phyloP scores from a whole-genome alignment of 2,113 vertebrate genomes.

The Aegithalos caudatus region DNA sequence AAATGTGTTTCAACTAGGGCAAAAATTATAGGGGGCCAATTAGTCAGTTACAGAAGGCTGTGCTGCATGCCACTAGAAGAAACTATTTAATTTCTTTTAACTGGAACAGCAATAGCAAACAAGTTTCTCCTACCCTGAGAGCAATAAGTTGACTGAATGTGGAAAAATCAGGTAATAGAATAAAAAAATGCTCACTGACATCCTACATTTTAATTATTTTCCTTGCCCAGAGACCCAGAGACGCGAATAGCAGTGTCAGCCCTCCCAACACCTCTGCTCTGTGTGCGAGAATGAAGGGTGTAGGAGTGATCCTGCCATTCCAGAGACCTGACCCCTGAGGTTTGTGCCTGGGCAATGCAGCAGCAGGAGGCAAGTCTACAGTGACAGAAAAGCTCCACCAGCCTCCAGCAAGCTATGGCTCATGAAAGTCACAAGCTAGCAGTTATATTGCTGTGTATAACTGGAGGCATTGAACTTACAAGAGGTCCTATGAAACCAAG shows the following conservation, averaged over 20 bases:
- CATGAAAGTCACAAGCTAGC: neutral
- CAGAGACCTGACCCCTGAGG: neutral
- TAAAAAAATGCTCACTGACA: neutral
- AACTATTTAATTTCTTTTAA: neutral
- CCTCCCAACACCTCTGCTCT: neutral
- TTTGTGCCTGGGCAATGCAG: fast-evolving
- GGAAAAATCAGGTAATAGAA: neutral
- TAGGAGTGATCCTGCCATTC: neutral
- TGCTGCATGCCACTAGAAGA: neutral
- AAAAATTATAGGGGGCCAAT: neutral
- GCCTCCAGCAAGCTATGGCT: neutral
- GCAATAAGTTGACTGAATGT: neutral
- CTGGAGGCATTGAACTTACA: neutral
- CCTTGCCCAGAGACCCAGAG: neutral
- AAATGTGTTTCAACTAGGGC: neutral
- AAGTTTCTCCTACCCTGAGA: neutral
- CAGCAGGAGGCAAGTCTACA: neutral
- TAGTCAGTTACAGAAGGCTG: neutral
- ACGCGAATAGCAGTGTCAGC: fast-evolving
- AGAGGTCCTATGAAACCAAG: neutral
- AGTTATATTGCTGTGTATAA: neutral
- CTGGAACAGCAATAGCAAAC: neutral
- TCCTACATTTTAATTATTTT: neutral
- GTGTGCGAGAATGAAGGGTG: fast-evolving
- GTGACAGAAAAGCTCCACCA: neutral